Base-by-base conservation (phyloP, 2,797 vertebrate genomes). In the Mallotus villosus region DNA sequence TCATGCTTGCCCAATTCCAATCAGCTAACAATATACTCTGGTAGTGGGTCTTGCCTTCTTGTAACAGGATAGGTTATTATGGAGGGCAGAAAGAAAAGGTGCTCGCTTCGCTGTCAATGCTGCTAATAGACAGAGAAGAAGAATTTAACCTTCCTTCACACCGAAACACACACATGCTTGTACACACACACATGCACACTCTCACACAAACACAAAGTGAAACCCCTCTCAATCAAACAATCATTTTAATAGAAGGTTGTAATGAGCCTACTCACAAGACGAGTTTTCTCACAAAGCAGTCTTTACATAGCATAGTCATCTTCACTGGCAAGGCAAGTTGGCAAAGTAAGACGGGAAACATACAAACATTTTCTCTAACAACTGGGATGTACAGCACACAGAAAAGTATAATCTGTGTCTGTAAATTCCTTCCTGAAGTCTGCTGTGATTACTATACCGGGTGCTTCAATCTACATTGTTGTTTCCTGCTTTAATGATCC, bases 1-100 rank as follows among this genome's bases (percentile, higher is more conserved):
- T 99, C 96, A 98, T 97, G 97, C 95, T 97, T 96, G 95, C 95
- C 94, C 95, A 95, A 91, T 94, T 96, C 96, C 95, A 94, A 96
- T 95, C 94, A 94, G 93, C 95, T 93, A 94, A 96, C 95, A 94
- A 95, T 96, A 96, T 93, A 95, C 89, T 92, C 91, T 88, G 92
- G 95, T 95, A 94, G 95, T 86, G 89, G 91, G 92, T 88, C 85
- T 90, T 86, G 91, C 87, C 87, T 90, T 88, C 86, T 88, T 91
- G 92, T 94, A 95, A 94, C 95, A 93, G 71, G 86, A 92, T 92
- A 95, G 95, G 94, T 95, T 95, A 96, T 95, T 94, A 94, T 91
- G 94, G 92, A 92, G 92, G 92, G 84, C 90, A 93, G 90, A 90
- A 91, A 93, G 88, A 88, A 90, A 95, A 95, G 89, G 93, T 93